These are phyloP conservation scores for Chionis minor DNA, from an alignment of 2,113 vertebrate genomes.

Conservation along the genomic window DNA sequence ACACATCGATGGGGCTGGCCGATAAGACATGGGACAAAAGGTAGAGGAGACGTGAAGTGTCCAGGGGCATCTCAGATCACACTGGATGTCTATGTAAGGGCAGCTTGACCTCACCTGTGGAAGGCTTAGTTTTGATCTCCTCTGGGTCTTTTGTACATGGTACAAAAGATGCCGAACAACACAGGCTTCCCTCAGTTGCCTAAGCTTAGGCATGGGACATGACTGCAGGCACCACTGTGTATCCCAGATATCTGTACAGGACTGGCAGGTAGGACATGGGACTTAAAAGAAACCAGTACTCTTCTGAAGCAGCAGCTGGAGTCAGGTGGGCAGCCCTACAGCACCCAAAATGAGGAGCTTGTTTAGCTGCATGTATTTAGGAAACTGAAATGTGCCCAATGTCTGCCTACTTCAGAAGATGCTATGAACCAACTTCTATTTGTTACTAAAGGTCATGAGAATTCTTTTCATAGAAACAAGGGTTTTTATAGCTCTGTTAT, in stretches of 20 bases:
- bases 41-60: not conserved
- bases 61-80: not conserved
- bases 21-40: not conserved
- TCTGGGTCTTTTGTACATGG: not conserved
- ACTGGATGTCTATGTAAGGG: not conserved
- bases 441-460: not conserved
- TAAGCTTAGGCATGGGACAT: not conserved
- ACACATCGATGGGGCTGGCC: not conserved
- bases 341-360: not conserved
- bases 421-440: not conserved
- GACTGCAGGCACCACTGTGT: not conserved
- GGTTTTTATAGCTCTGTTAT: not conserved
- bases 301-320: not conserved
- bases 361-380: not conserved
- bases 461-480: not conserved
- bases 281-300: not conserved
- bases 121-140: not conserved
- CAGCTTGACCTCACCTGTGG: not conserved
- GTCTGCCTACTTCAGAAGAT: not conserved
- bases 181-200: not conserved
- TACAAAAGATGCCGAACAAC: not conserved
- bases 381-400: not conserved
- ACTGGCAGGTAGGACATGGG: not conserved
- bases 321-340: not conserved
- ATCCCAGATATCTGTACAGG: not conserved